These are phyloP conservation scores for Stenichneumon culpator DNA, from an alignment of 2,888 invertebrate species.

Conservation along the genomic window DNA sequence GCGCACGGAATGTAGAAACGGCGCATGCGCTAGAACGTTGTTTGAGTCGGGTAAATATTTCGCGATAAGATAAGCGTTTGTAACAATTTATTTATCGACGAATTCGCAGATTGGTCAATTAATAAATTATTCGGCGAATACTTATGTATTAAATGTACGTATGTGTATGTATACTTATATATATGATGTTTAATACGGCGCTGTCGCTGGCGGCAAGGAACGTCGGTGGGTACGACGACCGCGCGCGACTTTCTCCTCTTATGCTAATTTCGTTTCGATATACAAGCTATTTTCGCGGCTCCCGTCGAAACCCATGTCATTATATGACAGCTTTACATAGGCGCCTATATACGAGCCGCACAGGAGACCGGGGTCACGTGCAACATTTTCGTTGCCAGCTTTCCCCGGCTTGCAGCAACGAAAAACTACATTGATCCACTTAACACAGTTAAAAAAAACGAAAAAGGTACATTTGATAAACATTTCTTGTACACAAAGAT, in stretches of 20 bases:
- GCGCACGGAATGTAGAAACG: neutral
- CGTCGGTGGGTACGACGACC: slow-evolving; percentile 63
- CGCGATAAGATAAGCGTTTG: slow-evolving; percentile 47
- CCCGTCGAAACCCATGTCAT: slow-evolving; percentile 46
- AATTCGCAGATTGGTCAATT: slow-evolving; percentile 74
- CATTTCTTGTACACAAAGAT: too few relatives aligned
- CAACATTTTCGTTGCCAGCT: slow-evolving; percentile 15
- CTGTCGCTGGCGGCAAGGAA: slow-evolving; percentile 68
- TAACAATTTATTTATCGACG: slow-evolving; percentile 20
- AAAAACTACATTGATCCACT: neutral
- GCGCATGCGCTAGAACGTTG: neutral
- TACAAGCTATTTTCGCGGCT: slow-evolving; percentile 80
- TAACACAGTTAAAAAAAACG: neutral
- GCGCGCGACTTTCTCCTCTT: slow-evolving; percentile 82
- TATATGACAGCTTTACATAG: slow-evolving; percentile 41
- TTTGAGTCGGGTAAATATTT: neutral
- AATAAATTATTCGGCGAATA: neutral
- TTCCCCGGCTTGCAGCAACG: neutral
- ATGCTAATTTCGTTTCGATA: slow-evolving; percentile 82
- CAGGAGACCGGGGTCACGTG: neutral
- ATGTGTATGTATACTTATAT: neutral
- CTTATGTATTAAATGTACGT: slow-evolving; percentile 6
- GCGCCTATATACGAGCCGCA: neutral
- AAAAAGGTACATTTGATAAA: too few relatives aligned
- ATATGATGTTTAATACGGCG: slow-evolving; percentile 34